These are phyloP conservation scores for Acanthosepion pharaonis DNA, from an alignment of 2,888 invertebrate genomes.

Conservation along the genomic window DNA sequence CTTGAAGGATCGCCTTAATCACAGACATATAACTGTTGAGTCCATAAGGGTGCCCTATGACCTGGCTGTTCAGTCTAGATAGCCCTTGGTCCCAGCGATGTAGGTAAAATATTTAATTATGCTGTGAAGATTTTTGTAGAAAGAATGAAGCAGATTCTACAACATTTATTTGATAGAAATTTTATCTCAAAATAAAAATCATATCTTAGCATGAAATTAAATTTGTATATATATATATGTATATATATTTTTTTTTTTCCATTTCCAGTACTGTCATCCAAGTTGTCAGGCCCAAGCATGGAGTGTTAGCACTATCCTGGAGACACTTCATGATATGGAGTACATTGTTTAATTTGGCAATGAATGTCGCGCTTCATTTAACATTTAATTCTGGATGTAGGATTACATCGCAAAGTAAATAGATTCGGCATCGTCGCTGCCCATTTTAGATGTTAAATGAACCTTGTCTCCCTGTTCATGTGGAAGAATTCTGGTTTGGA, in stretches of 20 bases:
- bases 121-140: too few relatives aligned
- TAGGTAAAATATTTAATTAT: too few relatives aligned
- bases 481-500: not conserved
- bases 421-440: not conserved
- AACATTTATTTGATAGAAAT: too few relatives aligned
- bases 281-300: slow-evolving; percentile 97
- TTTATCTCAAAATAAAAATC: too few relatives aligned
- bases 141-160: too few relatives aligned
- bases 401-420: not conserved
- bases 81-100: too few relatives aligned
- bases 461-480: not conserved
- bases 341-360: slow-evolving; percentile 43
- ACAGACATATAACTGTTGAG: too few relatives aligned
- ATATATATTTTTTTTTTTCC: slow-evolving; percentile 25
- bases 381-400: not conserved
- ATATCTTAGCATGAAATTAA: not conserved
- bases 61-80: too few relatives aligned
- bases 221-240: too few relatives aligned
- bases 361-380: not conserved
- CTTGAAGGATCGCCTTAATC: too few relatives aligned
- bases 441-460: not conserved
- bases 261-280: slow-evolving; percentile 81
- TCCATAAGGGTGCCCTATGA: too few relatives aligned
- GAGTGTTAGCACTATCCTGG: slow-evolving; percentile 91
- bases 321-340: slow-evolving; percentile 79